phyloP scores from a whole-genome alignment of 2,113 vertebrate genomes.

The Osmerus mordax region DNA sequence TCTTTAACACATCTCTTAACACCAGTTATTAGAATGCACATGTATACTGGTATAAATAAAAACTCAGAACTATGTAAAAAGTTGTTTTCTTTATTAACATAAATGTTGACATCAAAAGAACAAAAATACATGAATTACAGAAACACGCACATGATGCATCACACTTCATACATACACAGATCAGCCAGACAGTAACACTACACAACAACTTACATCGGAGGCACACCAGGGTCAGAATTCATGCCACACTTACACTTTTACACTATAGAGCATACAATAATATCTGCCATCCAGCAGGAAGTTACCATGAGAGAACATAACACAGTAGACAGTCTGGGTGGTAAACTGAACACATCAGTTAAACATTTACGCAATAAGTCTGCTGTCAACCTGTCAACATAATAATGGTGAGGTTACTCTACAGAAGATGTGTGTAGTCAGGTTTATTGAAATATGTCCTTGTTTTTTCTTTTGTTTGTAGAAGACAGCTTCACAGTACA shows the following conservation, averaged over 20 bases:
- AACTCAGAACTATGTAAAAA: not conserved
- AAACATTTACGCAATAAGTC: no score
- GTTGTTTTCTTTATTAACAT: conserved; percentile 29
- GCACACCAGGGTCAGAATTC: conserved; percentile 54
- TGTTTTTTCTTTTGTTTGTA: no score
- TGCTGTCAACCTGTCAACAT: no score
- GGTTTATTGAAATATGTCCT: no score
- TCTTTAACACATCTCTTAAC: no score
- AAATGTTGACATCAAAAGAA: conserved; percentile 30
- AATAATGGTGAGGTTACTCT: no score
- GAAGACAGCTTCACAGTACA: not conserved
- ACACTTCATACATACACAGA: conserved; percentile 56
- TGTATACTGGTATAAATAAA: not conserved
- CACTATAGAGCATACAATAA: conserved; percentile 48
- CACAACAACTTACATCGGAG: conserved; percentile 59
- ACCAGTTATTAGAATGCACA: no score
- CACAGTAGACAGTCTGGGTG: not conserved
- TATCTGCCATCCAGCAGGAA: conserved; percentile 38
- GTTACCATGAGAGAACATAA: conserved; percentile 29
- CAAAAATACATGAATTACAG: conserved; percentile 49
- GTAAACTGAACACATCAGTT: no score
- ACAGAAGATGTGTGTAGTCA: no score
- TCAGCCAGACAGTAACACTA: conserved; percentile 63
- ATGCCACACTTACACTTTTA: conserved; percentile 70
- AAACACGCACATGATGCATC: conserved; percentile 57